These are phyloP conservation scores for Idaea straminata DNA, from an alignment of 2,888 invertebrate species.

Conservation along the genomic window DNA sequence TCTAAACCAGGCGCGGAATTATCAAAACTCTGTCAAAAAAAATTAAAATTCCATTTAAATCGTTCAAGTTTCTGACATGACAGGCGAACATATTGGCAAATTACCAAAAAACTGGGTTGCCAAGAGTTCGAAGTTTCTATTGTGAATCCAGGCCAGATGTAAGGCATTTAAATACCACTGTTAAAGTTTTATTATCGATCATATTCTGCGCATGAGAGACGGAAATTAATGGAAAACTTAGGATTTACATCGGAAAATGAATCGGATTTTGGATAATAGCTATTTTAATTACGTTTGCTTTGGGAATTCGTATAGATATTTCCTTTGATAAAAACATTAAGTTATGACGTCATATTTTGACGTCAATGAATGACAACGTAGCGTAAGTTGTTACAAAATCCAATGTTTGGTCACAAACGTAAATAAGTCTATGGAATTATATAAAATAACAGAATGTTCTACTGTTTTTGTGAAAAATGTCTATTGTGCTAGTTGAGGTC, in stretches of 20 bases:
- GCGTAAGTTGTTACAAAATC: too few species aligned
- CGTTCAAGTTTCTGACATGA: neutral
- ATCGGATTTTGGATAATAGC: constrained; percentile 8
- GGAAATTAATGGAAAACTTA: constrained; percentile 9
- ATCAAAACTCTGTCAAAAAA: neutral
- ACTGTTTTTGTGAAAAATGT: too few species aligned
- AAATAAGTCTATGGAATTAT: too few species aligned
- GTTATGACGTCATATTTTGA: too few species aligned
- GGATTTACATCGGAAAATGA: constrained; percentile 14
- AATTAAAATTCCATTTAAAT: neutral
- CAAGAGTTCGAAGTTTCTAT: neutral
- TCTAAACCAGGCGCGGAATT: neutral
- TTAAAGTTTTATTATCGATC: neutral
- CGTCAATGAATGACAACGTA: too few species aligned
- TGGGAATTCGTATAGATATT: too few species aligned
- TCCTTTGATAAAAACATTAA: too few species aligned
- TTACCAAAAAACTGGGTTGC: neutral
- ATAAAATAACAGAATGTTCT: too few species aligned
- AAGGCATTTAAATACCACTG: constrained; percentile 3
- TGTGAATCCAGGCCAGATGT: constrained; percentile 1
- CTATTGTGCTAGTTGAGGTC: too few species aligned
- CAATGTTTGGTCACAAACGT: too few species aligned
- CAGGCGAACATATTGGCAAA: neutral
- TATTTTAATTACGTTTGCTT: neutral
- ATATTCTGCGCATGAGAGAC: neutral